Conservation (phyloP, 1,140 invertebrate species). For the Zelostemma sp. region DNA sequence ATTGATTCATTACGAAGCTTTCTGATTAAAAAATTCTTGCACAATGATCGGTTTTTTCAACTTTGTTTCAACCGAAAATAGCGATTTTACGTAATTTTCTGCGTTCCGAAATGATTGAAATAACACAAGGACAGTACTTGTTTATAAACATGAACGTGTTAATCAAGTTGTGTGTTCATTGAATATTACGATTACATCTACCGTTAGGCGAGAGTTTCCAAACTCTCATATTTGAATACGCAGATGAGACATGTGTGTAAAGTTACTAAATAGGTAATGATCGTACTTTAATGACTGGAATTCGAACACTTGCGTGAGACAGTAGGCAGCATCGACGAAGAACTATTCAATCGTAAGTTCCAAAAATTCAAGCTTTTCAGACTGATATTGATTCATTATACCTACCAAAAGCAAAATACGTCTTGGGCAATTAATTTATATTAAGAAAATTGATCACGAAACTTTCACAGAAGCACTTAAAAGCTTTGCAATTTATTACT, state of each 20-base stretch:
- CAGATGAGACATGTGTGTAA: conserved; percentile 38
- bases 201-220: conserved; percentile 28
- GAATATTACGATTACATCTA: conserved; percentile 16
- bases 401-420: too few species aligned
- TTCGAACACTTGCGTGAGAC: conserved; percentile 29
- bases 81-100: background rate
- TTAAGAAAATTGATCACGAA: too few species aligned
- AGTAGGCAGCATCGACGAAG: conserved; percentile 13
- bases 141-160: too few species aligned
- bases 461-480: too few species aligned
- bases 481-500: too few species aligned
- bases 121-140: too few species aligned
- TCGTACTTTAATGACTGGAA: conserved; percentile 41
- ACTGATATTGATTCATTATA: too few species aligned
- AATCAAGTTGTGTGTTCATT: conserved; percentile 10
- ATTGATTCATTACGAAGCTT: background rate
- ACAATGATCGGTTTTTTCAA: background rate
- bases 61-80: background rate
- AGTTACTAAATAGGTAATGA: conserved; percentile 42
- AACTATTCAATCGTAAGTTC: conserved; percentile 1
- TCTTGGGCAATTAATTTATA: too few species aligned
- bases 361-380: too few species aligned
- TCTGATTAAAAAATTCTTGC: background rate
- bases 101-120: background rate
- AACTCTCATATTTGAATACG: conserved; percentile 38